These are phyloP conservation scores for Trematomus bernacchii DNA, from an alignment of 2,797 vertebrate species.

Conservation along the genomic window DNA sequence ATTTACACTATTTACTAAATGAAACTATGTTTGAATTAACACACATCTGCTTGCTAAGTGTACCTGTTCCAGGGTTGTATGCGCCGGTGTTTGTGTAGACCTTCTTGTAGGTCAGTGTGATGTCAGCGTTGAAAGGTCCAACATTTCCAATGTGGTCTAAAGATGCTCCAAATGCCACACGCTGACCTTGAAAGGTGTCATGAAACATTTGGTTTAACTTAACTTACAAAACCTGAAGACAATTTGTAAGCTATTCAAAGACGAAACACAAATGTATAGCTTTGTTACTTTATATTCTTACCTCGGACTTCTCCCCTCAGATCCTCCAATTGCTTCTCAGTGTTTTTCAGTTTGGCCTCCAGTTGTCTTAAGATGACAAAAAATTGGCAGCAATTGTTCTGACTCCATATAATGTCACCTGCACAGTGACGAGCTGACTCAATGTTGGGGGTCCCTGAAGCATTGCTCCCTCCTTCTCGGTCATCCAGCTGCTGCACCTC, in stretches of 20 bases:
- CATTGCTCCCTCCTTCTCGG: not conserved
- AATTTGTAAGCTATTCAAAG: not conserved
- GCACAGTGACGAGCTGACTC: not conserved
- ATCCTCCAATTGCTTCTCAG: slow-evolving; percentile 34
- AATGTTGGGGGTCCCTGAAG: fast-evolving
- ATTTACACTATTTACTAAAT: not conserved
- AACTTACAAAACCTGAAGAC: not conserved
- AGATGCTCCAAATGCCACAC: slow-evolving; percentile 54
- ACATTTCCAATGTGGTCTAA: fast-evolving
- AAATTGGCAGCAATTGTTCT: not conserved
- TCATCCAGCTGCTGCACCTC: not conserved
- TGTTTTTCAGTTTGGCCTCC: slow-evolving; percentile 30
- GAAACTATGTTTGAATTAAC: not conserved
- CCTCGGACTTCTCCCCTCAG: slow-evolving; percentile 15
- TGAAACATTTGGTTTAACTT: too few species aligned
- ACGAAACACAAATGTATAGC: not conserved
- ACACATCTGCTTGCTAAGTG: not conserved
- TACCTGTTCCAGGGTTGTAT: slow-evolving; percentile 52
- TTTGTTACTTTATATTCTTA: slow-evolving; percentile 7
- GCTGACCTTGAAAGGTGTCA: not conserved
- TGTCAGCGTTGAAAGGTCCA: slow-evolving; percentile 21
- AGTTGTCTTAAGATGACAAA: not conserved
- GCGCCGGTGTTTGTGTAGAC: slow-evolving; percentile 52
- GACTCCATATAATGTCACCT: not conserved
- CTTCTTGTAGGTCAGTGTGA: slow-evolving; percentile 42